Percentiles rank a stretch among this genome's conserved stretches.
Conservation (phyloP, 2,113 vertebrate species). For the Eonycteris spelaea region DNA sequence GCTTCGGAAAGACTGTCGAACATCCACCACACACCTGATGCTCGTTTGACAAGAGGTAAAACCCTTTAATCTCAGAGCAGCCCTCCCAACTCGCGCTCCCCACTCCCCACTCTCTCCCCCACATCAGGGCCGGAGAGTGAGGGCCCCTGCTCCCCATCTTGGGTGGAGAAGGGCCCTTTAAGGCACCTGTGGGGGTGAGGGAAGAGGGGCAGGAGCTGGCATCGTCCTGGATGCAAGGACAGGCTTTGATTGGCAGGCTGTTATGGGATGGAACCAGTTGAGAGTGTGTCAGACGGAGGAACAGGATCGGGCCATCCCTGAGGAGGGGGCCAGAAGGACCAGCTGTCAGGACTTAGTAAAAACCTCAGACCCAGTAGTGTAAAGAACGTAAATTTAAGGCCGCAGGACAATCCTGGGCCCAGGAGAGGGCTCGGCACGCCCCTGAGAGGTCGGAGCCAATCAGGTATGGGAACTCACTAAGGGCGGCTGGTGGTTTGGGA, state of each 20-base stretch:
- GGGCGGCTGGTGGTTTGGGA: too few species aligned
- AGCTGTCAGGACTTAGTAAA: neutral
- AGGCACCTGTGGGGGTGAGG: slow-evolving; percentile 68
- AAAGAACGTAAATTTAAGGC: neutral
- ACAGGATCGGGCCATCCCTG: neutral
- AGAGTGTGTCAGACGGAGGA: neutral
- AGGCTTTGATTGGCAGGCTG: slow-evolving; percentile 45
- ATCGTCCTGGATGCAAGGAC: slow-evolving; percentile 27
- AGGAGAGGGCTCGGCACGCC: neutral
- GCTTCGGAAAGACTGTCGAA: neutral
- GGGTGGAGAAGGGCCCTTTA: slow-evolving; percentile 63
- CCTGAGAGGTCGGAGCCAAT: neutral
- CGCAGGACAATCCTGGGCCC: neutral
- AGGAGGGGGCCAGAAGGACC: neutral
- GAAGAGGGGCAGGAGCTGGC: slow-evolving; percentile 59
- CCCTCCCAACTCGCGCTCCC: slow-evolving; percentile 24
- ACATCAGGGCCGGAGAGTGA: slow-evolving; percentile 60
- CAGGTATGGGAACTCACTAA: neutral
- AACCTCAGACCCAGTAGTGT: slow-evolving; percentile 43
- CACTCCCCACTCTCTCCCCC: slow-evolving; percentile 9
- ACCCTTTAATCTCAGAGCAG: slow-evolving; percentile 65
- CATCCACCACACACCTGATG: neutral
- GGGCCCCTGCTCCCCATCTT: slow-evolving; percentile 34
- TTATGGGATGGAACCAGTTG: neutral
- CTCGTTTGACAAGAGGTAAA: slow-evolving; percentile 53